Conservation (phyloP, 2,113 vertebrate genomes). For the Cariama cristata region DNA sequence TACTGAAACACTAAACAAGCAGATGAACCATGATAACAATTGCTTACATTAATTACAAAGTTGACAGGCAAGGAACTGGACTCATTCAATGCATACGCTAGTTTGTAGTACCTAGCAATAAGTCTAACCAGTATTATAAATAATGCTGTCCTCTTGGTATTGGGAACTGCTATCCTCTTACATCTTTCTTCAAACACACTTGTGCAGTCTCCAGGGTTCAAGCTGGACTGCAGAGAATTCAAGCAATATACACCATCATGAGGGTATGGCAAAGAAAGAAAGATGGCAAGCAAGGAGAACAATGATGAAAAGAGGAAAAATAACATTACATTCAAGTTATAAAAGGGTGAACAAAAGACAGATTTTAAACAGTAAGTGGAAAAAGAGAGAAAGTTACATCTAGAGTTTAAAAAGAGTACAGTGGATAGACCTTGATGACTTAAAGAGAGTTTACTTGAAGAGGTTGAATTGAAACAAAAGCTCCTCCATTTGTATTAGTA, state of each 20-base stretch:
- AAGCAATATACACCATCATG: not conserved
- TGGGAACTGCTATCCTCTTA: not conserved
- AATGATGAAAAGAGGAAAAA: not conserved
- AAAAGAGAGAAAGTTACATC: not conserved
- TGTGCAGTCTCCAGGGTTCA: not conserved
- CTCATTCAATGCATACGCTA: not conserved
- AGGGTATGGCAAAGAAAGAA: not conserved
- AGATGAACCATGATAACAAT: not conserved
- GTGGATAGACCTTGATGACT: not conserved
- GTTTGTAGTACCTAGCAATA: not conserved
- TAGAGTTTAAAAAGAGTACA: not conserved
- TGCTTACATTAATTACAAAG: not conserved
- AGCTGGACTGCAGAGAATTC: not conserved
- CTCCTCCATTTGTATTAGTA: slow-evolving; percentile 11
- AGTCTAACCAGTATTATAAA: not conserved
- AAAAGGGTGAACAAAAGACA: not conserved
- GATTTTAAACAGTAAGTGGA: not conserved
- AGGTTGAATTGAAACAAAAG: slow-evolving; percentile 20
- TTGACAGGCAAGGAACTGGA: not conserved
- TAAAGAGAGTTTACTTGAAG: not conserved
- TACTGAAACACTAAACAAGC: not conserved
- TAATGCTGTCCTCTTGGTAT: not conserved
- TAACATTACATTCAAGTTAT: not conserved
- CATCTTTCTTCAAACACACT: not conserved
- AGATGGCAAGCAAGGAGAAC: not conserved